A percentile compares a stretch with the other conserved stretches of the same genome.
These are phyloP conservation scores for Chrosomus eos DNA, from an alignment of 2,797 vertebrate genomes.

Conservation along the genomic window DNA sequence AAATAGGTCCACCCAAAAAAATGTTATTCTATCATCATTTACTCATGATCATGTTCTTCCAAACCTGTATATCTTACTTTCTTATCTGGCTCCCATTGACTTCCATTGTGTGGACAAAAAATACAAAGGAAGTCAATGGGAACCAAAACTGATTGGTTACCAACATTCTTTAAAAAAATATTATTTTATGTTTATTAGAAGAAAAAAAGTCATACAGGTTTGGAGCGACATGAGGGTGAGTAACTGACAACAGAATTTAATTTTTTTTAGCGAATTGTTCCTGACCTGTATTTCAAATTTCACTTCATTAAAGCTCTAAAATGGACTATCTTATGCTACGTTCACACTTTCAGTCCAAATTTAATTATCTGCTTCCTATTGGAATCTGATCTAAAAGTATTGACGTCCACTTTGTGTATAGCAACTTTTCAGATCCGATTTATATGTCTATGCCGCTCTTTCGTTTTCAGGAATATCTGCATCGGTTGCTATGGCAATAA, in stretches of 20 bases:
- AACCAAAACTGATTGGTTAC: background rate
- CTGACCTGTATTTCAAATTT: background rate
- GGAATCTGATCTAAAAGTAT: too few species aligned
- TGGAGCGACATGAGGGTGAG: background rate
- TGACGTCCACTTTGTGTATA: too few species aligned
- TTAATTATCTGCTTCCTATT: too few species aligned
- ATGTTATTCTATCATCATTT: background rate
- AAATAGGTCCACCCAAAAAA: background rate
- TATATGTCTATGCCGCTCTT: too few species aligned
- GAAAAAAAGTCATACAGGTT: background rate
- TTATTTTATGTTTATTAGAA: background rate
- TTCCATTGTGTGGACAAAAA: background rate
- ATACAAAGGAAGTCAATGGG: background rate
- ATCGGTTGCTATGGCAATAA: too few species aligned
- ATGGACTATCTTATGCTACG: too few species aligned
- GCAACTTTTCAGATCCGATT: too few species aligned
- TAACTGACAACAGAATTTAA: background rate
- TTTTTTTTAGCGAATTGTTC: background rate
- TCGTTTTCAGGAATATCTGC: too few species aligned
- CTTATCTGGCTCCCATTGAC: background rate
- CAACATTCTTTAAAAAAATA: background rate
- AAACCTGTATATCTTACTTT: background rate
- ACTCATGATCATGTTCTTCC: background rate
- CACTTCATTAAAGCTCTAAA: background rate
- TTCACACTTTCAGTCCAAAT: too few species aligned